Evolutionary conservation across 2,888 invertebrate genomes (phyloP).

Genomic region (Malthinus seriepunctatus): DNA sequence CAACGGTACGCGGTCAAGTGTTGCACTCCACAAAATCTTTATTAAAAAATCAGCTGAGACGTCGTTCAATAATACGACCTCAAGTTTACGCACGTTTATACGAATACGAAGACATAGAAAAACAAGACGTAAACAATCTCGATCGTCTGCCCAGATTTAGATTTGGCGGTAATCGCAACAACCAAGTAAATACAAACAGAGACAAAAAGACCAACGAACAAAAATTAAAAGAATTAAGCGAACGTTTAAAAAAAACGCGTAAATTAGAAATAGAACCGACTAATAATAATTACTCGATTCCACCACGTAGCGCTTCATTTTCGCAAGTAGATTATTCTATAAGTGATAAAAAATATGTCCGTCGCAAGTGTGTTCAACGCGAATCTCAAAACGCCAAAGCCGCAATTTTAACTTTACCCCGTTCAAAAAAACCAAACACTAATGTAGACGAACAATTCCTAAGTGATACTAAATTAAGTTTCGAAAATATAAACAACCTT

Average conservation of each 20-base stretch:
- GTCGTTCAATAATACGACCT: slow-evolving; percentile 51
- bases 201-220: slow-evolving; percentile 65
- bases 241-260: slow-evolving; percentile 68
- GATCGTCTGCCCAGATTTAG: slow-evolving; percentile 81
- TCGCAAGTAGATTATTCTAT: slow-evolving; percentile 80
- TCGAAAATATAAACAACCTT: slow-evolving; percentile 21
- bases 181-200: slow-evolving; percentile 39
- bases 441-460: slow-evolving; percentile 9
- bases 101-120: slow-evolving; percentile 45
- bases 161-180: slow-evolving; percentile 62
- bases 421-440: slow-evolving; percentile 42
- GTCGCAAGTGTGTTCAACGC: slow-evolving; percentile 41
- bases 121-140: slow-evolving; percentile 64
- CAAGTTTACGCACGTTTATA: slow-evolving; percentile 49
- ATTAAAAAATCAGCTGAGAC: slow-evolving; percentile 48
- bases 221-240: slow-evolving; percentile 74
- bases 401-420: slow-evolving; percentile 50
- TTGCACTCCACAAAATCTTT: slow-evolving; percentile 47
- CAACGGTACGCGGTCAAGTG: slow-evolving; percentile 51
- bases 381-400: slow-evolving; percentile 42
- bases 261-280: slow-evolving; percentile 37
- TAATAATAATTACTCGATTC: slow-evolving; percentile 50
- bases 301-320: slow-evolving; percentile 84
- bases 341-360: slow-evolving; percentile 64
- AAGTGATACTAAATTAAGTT: not conserved